Percentiles rank a stretch among this genome's conserved stretches.
Conservation (phyloP, 2,888 invertebrate species). For the Meandrusa payeni region DNA sequence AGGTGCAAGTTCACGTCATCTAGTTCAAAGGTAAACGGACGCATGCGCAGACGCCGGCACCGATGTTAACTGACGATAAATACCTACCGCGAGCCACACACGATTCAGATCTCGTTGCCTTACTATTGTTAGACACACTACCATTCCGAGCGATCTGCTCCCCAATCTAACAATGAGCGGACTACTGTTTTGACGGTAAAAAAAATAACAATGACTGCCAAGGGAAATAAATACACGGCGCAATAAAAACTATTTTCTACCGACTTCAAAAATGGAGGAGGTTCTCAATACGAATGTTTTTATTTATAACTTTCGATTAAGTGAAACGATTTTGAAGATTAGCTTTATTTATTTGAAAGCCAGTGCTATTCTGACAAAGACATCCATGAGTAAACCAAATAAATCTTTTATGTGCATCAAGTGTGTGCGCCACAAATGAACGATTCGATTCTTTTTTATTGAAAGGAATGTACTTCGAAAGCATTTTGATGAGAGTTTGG, state of each 20-base stretch:
- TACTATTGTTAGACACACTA: conserved; percentile 18
- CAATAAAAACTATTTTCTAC: conserved; percentile 1
- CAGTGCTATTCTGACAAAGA: no score
- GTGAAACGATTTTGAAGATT: no score
- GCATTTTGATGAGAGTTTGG: no score
- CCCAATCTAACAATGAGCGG: conserved; percentile 8
- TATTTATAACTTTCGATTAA: no score
- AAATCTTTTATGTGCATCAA: no score
- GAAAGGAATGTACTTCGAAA: no score
- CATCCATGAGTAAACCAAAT: no score
- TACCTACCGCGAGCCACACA: conserved; percentile 25
- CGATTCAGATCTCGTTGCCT: conserved; percentile 9
- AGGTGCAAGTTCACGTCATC: conserved; percentile 46
- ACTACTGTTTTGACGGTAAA: conserved; percentile 11
- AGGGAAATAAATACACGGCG: conserved; percentile 7
- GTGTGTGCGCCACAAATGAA: no score
- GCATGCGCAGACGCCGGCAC: conserved; percentile 33
- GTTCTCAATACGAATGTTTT: no score
- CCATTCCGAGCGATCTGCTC: conserved; percentile 6
- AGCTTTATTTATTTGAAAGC: no score
- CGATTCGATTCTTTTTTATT: no score
- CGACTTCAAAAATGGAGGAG: no score
- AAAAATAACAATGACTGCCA: conserved; percentile 1
- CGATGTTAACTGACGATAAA: conserved; percentile 39
- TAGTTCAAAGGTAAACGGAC: conserved; percentile 50